Conservation (phyloP, 2,113 vertebrate genomes). For the Crocuta crocuta region DNA sequence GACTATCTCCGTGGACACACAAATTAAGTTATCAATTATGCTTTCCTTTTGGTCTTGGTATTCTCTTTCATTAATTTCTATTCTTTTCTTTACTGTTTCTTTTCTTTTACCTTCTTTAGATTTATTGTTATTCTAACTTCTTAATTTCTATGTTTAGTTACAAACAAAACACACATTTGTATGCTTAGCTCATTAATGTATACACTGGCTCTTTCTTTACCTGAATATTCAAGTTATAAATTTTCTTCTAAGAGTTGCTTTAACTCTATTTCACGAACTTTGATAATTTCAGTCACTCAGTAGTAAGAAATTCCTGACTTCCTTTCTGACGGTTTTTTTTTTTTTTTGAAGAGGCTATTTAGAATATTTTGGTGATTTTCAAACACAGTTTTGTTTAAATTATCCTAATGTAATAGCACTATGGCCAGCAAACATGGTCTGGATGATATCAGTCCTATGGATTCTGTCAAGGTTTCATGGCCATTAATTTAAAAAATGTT, state of each 20-base stretch:
- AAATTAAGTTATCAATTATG: background rate
- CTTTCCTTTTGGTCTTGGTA: background rate
- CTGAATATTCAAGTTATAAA: background rate
- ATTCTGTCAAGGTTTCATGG: background rate
- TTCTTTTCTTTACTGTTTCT: background rate
- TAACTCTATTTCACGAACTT: background rate
- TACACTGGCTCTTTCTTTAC: background rate
- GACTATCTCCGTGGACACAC: background rate
- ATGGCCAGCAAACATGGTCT: background rate
- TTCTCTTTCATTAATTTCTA: background rate
- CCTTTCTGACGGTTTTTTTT: background rate
- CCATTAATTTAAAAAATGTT: background rate
- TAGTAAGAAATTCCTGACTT: background rate
- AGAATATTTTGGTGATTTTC: background rate
- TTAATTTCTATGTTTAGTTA: background rate
- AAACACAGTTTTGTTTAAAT: background rate
- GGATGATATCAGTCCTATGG: background rate
- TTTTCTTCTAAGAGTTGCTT: background rate
- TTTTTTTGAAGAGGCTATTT: background rate
- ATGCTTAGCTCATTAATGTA: background rate
- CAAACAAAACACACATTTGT: background rate
- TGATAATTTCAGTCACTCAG: background rate
- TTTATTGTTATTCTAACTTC: background rate
- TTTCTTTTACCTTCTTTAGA: background rate
- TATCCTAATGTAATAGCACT: background rate